phyloP scores from a whole-genome alignment of 2,113 vertebrate species.

The Nibea albiflora region DNA sequence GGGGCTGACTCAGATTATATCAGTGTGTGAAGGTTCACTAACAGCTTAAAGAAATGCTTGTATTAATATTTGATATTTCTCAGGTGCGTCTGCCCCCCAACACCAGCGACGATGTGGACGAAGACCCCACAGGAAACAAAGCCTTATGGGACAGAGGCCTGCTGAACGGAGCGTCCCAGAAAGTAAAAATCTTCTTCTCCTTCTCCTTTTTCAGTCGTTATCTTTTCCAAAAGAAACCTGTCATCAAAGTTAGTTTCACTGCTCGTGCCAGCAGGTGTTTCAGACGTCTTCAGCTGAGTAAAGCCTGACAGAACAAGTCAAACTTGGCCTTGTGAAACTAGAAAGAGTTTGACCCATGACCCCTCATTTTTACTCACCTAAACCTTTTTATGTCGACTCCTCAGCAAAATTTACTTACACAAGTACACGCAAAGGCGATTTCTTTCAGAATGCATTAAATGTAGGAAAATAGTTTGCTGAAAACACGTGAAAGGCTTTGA shows the following conservation, averaged over 20 bases:
- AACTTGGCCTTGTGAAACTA: background rate
- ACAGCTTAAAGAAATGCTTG: background rate
- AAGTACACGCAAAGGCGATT: no score
- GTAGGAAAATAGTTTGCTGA: no score
- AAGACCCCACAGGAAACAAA: conserved; percentile 99
- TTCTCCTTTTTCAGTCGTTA: no score
- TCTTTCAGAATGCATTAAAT: no score
- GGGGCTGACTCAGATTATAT: no score
- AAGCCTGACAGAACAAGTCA: background rate
- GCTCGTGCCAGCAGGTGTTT: background rate
- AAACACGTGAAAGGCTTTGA: no score
- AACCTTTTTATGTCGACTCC: background rate
- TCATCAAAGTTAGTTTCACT: no score
- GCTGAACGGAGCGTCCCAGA: conserved; percentile 97
- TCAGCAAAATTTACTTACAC: no score
- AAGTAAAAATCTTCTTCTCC: conserved; percentile 82
- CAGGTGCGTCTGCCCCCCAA: conserved; percentile 97
- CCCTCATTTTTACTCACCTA: background rate
- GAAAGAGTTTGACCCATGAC: no score
- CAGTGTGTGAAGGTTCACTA: background rate
- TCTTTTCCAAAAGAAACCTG: no score
- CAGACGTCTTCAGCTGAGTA: background rate
- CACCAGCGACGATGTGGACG: conserved; percentile 97
- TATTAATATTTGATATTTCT: background rate
- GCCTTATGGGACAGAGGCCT: conserved; percentile 97